phyloP scores from a whole-genome alignment of 2,797 vertebrate genomes.

The Lepus oiostolus region DNA sequence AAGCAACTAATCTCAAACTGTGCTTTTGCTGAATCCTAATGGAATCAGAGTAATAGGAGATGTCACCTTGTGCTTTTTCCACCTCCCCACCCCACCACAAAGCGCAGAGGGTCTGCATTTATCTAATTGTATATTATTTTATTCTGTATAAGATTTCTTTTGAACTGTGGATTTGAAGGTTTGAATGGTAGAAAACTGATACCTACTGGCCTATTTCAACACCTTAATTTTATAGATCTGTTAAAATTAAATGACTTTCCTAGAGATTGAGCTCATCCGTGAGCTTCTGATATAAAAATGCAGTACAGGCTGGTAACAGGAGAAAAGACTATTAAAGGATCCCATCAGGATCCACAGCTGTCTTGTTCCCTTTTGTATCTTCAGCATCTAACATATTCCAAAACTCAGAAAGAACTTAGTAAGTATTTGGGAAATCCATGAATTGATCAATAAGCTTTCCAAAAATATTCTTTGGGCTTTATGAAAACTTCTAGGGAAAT shows the following conservation, averaged over 20 bases:
- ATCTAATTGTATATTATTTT: neutral
- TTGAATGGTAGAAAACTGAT: constrained; percentile 27
- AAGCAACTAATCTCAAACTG: neutral
- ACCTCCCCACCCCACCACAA: fast-evolving
- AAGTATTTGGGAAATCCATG: neutral
- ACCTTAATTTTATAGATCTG: constrained; percentile 13
- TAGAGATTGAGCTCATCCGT: neutral
- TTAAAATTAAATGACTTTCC: neutral
- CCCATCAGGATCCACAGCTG: neutral
- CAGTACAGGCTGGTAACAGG: neutral
- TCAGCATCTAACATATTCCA: neutral
- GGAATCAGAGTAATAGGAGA: neutral
- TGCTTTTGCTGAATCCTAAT: neutral
- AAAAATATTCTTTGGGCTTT: neutral
- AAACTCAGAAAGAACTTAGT: neutral
- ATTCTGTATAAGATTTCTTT: neutral
- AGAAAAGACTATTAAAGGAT: neutral
- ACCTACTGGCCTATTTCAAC: neutral
- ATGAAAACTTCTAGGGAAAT: neutral
- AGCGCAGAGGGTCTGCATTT: neutral
- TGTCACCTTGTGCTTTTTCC: neutral
- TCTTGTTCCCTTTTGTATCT: neutral
- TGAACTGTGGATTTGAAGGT: neutral
- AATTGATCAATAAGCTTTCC: neutral
- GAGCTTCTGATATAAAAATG: neutral